Base-by-base conservation (phyloP, 2,888 invertebrate species). In the Lasioglossum vierecki region DNA sequence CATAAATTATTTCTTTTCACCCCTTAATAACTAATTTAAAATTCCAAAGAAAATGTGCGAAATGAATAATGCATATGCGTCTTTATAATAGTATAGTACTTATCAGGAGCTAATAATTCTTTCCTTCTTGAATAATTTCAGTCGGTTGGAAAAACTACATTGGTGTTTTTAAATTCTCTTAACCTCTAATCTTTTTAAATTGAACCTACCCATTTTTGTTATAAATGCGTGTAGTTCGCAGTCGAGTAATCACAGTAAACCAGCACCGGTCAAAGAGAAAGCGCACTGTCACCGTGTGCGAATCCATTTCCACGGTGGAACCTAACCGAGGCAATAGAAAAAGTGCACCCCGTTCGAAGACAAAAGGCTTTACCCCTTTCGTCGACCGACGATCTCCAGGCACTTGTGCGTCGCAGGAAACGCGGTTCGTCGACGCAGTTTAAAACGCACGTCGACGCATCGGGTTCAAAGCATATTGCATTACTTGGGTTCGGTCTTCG, bases 391-490 rank as follows among this genome's bases (percentile, higher is more conserved):
- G 30, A 66, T 66, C 35, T 66, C 2, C 63, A 66, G 63, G 35
- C 63, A 66, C 63, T 66, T 30, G 63, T 11, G 63, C 63, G 57
- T 60, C 63, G 63, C 63, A 8, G 30, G 49, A 63, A 63, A 63
- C 60, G 78, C 68, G 44, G 73, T 76, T 76, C 75, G 70, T 49
- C 70, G 72, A 72, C 63, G 81, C 71, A 79, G 76, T 63, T 68
- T 79, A 83, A 84, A 46, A 84, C 71, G 72, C 82, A 74, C 53
- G 53, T 53, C 53, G 53, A 8, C 53, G 22, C 53, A 39, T 41
- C 71, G 75, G 57, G 78, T 41, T 83, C 76, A 82, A 83, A 83
- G 82, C 83, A 49, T 39, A 74, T 83, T 79, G 18, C 79, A 74
- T 79, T 77, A 68, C 79, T 22, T 53, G 18, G 57, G 18, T 71